Percentiles rank a stretch among this genome's conserved stretches.
These are phyloP conservation scores for Metacarcinus magister DNA, from an alignment of 2,888 invertebrate genomes.

Conservation along the genomic window DNA sequence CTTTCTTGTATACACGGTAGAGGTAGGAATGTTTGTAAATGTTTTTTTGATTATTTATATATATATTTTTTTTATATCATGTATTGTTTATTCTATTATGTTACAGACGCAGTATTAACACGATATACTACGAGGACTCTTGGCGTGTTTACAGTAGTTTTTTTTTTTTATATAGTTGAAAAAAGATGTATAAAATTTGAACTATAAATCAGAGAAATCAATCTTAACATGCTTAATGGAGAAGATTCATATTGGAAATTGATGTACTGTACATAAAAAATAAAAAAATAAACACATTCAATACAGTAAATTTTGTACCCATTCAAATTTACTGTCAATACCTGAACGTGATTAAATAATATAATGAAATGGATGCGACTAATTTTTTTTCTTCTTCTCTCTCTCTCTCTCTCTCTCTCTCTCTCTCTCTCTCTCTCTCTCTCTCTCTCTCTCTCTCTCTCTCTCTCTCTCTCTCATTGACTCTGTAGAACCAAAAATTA, in stretches of 20 bases:
- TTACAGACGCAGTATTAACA: background rate
- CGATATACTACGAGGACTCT: background rate
- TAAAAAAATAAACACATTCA: background rate
- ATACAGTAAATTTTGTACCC: background rate
- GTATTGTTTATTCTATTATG: no score
- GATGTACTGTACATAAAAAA: background rate
- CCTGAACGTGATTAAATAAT: no score
- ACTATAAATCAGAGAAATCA: background rate
- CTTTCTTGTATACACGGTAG: background rate
- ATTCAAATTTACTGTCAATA: background rate
- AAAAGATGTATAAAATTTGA: background rate
- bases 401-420: no score
- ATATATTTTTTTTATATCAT: no score
- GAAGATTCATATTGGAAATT: background rate
- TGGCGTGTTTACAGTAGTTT: background rate
- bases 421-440: no score
- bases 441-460: constrained; percentile 12
- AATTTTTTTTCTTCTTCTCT: no score
- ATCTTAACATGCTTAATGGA: background rate
- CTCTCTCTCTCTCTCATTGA: background rate
- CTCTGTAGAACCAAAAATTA: no score
- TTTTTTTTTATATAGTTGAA: background rate
- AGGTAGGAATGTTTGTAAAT: background rate
- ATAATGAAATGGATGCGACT: no score
- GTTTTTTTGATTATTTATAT: background rate